Evolutionary conservation across 2,797 vertebrate species (phyloP).

Genomic region (Sebastes nivosus): DNA sequence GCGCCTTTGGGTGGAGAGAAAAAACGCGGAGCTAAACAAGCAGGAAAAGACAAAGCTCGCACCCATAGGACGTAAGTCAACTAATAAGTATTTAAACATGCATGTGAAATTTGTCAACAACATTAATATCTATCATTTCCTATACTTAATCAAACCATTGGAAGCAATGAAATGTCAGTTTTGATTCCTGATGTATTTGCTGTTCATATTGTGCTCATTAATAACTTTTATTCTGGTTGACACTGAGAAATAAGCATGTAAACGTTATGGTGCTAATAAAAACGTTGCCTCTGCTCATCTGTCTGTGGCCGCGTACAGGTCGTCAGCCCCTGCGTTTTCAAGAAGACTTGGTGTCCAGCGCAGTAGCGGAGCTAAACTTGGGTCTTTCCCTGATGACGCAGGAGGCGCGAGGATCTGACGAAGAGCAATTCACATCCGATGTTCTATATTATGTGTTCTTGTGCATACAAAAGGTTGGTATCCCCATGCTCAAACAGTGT

Average conservation of each 20-base stretch:
- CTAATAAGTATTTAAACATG: not conserved
- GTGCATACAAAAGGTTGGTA: constrained; percentile 96
- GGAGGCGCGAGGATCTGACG: constrained; percentile 92
- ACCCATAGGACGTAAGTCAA: constrained; percentile 94
- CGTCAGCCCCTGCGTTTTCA: constrained; percentile 97
- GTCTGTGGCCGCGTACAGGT: constrained; percentile 75
- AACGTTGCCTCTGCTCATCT: not conserved
- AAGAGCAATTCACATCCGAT: constrained; percentile 91
- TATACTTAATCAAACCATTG: not conserved
- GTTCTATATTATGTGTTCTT: constrained; percentile 97
- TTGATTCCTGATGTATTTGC: not conserved
- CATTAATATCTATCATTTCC: not conserved
- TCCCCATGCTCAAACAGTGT: not conserved
- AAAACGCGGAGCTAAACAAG: constrained; percentile 96
- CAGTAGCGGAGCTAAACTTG: constrained; percentile 95
- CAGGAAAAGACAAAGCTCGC: constrained; percentile 93
- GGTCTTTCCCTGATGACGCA: constrained; percentile 96
- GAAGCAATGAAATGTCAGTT: not conserved
- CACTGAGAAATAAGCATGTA: not conserved
- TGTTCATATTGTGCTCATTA: not conserved
- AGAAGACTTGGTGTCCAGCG: constrained; percentile 97
- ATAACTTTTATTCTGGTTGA: not conserved
- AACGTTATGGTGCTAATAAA: not conserved
- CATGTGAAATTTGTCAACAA: not conserved
- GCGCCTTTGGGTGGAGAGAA: constrained; percentile 95